Base-by-base conservation (phyloP, 2,113 vertebrate genomes). In the Gavia stellata region DNA sequence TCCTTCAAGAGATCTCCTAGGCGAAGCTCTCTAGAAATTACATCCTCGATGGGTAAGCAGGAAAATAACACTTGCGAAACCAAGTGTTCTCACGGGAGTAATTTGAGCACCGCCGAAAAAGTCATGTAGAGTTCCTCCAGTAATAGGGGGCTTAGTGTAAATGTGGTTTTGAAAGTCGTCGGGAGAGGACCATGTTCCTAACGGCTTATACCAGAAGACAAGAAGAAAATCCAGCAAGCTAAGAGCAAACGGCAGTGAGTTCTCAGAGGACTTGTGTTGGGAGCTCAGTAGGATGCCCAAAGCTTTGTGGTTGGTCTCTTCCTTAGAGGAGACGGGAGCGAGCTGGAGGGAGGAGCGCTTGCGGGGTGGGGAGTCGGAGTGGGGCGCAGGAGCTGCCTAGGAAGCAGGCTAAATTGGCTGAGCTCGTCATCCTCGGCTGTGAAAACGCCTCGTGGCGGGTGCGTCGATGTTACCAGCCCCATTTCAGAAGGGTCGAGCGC, bases 361-460 rank as follows among this genome's bases (percentile, higher is more conserved):
- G 29, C 0, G 3, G 14, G 14, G 2, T 61, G 36, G 26, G 17
- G 40, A 61, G 13, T 19, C 25, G 12, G 9, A 6, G 50, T 9
- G 1, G 28, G 33, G 16, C 23, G 36, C 7, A 5, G 55, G 61
- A 86, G 21, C n/a, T 55, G 34, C n/a, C 31, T 53, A 10, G 49
- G 7, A 42, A 49, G 13, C 0, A 7, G 45, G 33, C 17, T 34
- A 4, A 36, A 3, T 6, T n/a, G 33, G 13, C 38, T 17, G 44
- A 59, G 34, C 36, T 38, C 2, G 0, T 73, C 26, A 31, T 40
- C n/a, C 11, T 59, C 0, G 3, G 42, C 10, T 65, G 31, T 61
- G 59, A 7, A 73, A n/a, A 21, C 2, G 8, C 26, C 38, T 33
- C 0, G 0, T 34, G 44, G 14, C 1, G 3, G 17, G 25, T 55